phyloP scores from a whole-genome alignment of 2,113 vertebrate species.

The Pygoscelis adeliae region DNA sequence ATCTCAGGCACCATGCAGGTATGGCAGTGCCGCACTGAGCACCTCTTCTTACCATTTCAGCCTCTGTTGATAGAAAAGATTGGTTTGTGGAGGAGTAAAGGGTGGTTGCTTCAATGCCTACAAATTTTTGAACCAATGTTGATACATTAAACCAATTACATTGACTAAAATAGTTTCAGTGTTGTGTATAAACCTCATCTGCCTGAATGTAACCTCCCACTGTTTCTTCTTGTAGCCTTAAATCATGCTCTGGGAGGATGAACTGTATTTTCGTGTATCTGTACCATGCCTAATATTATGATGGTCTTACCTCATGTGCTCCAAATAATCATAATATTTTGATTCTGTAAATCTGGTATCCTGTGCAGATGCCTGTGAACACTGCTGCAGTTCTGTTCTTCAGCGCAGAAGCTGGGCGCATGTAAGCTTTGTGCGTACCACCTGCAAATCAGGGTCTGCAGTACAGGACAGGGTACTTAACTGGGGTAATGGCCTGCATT shows the following conservation, averaged over 20 bases:
- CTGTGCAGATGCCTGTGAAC: background rate
- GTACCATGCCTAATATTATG: background rate
- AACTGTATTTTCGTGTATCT: background rate
- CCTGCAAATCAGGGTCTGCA: background rate
- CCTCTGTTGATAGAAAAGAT: background rate
- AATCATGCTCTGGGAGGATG: background rate
- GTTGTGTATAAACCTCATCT: background rate
- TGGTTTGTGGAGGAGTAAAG: background rate
- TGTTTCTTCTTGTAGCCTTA: background rate
- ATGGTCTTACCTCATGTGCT: background rate
- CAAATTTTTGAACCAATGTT: background rate
- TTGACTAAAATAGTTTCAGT: background rate
- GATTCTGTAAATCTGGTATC: background rate
- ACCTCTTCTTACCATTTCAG: background rate
- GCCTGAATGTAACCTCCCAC: background rate
- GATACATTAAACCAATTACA: background rate
- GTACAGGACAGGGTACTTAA: background rate
- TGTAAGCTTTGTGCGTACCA: background rate
- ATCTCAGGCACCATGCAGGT: background rate
- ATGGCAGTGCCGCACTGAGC: background rate
- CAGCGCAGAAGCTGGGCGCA: accelerated
- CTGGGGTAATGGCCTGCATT: background rate
- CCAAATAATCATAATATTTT: background rate
- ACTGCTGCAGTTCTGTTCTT: background rate
- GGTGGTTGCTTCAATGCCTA: background rate